Percentiles rank a stretch among this genome's conserved stretches.
Evolutionary conservation across 2,888 invertebrate genomes (phyloP).

Genomic region (Drosophila cognata): DNA sequence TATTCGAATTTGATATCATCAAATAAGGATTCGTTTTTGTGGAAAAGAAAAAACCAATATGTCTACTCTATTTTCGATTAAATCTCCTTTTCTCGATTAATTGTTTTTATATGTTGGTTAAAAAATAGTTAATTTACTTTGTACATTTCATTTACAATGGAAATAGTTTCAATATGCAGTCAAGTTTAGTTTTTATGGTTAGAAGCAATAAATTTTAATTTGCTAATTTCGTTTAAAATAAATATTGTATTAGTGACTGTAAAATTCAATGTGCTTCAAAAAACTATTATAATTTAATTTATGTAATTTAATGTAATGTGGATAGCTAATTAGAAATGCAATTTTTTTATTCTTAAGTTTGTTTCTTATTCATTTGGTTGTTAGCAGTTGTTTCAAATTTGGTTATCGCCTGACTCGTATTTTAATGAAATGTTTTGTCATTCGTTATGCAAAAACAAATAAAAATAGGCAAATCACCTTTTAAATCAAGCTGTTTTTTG

Average conservation of each 20-base stretch:
- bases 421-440: not conserved
- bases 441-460: not conserved
- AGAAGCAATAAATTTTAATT: not conserved
- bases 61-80: not conserved
- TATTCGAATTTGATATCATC: slow-evolving; percentile 14
- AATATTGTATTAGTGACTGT: not conserved
- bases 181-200: not conserved
- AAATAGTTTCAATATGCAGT: not conserved
- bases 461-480: not conserved
- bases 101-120: not conserved
- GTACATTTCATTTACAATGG: not conserved
- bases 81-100: too few relatives aligned
- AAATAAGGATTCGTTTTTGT: slow-evolving; percentile 30
- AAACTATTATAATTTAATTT: not conserved
- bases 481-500: not conserved
- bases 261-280: not conserved
- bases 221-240: not conserved
- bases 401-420: not conserved
- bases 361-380: not conserved
- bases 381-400: not conserved
- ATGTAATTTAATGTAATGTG: not conserved
- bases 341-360: not conserved
- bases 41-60: not conserved
- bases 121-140: not conserved
- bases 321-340: not conserved